Conservation (phyloP, 2,113 vertebrate species). For the Delphinapterus leucas region DNA sequence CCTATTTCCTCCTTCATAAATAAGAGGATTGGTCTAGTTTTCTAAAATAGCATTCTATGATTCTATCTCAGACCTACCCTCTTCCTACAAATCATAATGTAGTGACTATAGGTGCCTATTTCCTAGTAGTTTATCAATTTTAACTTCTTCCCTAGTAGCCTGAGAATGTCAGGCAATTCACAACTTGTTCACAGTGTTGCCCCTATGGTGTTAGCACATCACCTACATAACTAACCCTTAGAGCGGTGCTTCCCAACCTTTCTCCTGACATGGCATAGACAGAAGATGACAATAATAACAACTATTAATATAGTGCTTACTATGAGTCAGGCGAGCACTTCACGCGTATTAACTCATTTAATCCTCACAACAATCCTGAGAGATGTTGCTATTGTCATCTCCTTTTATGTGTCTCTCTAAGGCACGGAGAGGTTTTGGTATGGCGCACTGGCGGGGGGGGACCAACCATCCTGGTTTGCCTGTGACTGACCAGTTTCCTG, state of each 20-base stretch:
- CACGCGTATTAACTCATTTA: neutral
- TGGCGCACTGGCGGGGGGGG: neutral
- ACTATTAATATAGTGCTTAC: no score
- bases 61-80: neutral
- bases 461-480: neutral
- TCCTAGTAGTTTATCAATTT: neutral
- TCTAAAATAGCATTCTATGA: neutral
- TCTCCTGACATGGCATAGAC: neutral
- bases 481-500: neutral
- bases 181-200: accelerated
- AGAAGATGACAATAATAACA: neutral
- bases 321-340: neutral
- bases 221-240: neutral
- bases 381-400: neutral
- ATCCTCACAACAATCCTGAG: neutral
- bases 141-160: neutral
- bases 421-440: neutral
- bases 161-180: neutral
- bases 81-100: neutral
- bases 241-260: neutral
- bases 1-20: neutral
- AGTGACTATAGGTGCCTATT: neutral
- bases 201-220: neutral
- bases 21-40: neutral
- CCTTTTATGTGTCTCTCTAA: neutral